A percentile compares a stretch with the other conserved stretches of the same genome.
Evolutionary conservation across 2,797 vertebrate species (phyloP).

Genomic region (Epinephelus coioides): DNA sequence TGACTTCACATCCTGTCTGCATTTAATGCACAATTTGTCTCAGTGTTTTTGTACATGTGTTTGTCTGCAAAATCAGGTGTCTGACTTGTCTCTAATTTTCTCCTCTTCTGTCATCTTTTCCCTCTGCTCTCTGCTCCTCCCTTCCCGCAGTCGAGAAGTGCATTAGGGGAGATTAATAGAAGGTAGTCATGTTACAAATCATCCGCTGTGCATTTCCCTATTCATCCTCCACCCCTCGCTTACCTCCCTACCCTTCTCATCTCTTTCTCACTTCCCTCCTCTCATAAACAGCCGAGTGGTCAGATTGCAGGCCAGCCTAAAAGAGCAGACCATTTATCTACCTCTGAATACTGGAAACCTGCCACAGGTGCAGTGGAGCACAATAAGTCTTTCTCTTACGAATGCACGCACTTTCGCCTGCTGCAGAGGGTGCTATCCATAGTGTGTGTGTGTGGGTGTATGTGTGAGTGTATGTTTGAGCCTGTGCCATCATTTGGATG

Average conservation of each 20-base stretch:
- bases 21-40: slow-evolving; percentile 5
- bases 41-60: neutral
- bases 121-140: slow-evolving; percentile 24
- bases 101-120: slow-evolving; percentile 26
- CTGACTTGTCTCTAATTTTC: slow-evolving; percentile 35
- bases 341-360: slow-evolving; percentile 72
- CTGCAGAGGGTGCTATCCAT: slow-evolving; percentile 36
- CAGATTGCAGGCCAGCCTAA: slow-evolving; percentile 65
- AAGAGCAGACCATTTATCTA: slow-evolving; percentile 74
- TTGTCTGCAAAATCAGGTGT: slow-evolving; percentile 21
- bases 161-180: slow-evolving; percentile 77
- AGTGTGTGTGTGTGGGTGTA: slow-evolving; percentile 30
- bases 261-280: slow-evolving; percentile 38
- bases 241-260: slow-evolving; percentile 42
- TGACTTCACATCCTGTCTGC: slow-evolving; percentile 4
- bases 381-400: slow-evolving; percentile 71
- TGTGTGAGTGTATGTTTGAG: slow-evolving; percentile 36
- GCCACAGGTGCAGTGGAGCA: slow-evolving; percentile 72
- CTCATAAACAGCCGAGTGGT: slow-evolving; percentile 69
- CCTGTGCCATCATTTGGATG: slow-evolving; percentile 52
- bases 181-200: slow-evolving; percentile 78
- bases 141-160: slow-evolving; percentile 46
- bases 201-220: slow-evolving; percentile 69
- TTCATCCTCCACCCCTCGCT: slow-evolving; percentile 65
- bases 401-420: slow-evolving; percentile 49